These are phyloP conservation scores for Polyergus mexicanus DNA, from an alignment of 1,140 invertebrate species.

Conservation along the genomic window DNA sequence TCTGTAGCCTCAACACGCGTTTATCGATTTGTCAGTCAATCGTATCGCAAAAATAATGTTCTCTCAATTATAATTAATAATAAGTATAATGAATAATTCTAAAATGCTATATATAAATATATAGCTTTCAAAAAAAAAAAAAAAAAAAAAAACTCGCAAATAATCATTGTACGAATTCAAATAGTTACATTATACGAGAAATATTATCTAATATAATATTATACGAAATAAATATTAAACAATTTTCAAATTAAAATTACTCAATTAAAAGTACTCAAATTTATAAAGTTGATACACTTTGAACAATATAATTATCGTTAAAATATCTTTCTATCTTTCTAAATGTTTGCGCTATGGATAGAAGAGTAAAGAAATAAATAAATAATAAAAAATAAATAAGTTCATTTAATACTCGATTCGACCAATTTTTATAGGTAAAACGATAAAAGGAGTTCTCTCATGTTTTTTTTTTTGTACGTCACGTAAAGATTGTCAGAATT, in stretches of 20 bases:
- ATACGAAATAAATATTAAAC: background rate
- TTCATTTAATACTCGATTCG: constrained; percentile 1
- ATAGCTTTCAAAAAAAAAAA: constrained; percentile 2
- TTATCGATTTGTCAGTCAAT: background rate
- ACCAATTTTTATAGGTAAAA: constrained; percentile 42
- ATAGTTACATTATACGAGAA: background rate
- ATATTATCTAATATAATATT: background rate
- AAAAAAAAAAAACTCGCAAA: background rate
- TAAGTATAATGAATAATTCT: background rate
- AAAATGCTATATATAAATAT: background rate
- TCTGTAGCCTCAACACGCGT: background rate
- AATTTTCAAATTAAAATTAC: background rate
- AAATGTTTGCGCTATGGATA: background rate
- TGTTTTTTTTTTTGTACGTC: background rate
- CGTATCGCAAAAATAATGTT: background rate
- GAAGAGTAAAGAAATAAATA: background rate
- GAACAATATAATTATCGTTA: background rate
- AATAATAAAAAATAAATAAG: too few relatives aligned
- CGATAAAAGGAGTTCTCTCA: background rate
- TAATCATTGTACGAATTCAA: background rate
- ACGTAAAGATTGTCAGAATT: background rate
- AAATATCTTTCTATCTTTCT: background rate
- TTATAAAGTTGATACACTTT: background rate
- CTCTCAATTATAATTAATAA: background rate
- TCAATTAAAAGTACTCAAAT: background rate